phyloP scores from a whole-genome alignment of 2,888 invertebrate genomes.

The Tenthredo amoena region DNA sequence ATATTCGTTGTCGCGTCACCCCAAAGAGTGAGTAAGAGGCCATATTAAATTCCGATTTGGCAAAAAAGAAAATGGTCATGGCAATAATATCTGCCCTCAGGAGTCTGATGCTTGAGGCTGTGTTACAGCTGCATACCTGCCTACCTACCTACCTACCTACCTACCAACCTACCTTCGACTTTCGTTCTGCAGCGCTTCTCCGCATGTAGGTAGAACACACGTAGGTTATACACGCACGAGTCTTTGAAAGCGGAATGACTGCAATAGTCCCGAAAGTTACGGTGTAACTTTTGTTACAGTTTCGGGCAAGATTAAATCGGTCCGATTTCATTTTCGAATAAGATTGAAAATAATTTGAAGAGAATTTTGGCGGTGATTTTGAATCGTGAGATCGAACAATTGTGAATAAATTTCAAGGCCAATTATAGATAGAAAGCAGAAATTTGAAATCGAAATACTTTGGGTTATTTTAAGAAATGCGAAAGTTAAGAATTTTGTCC shows the following conservation, averaged over 20 bases:
- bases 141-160: slow-evolving; percentile 18
- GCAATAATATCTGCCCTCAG: slow-evolving; percentile 43
- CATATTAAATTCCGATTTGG: slow-evolving; percentile 72
- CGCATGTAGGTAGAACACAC: not conserved
- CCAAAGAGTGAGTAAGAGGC: slow-evolving; percentile 27
- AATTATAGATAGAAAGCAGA: not conserved
- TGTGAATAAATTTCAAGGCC: too few species aligned
- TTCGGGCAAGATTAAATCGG: not conserved
- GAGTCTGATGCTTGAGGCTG: slow-evolving; percentile 22
- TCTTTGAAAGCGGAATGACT: not conserved
- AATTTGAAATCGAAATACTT: not conserved
- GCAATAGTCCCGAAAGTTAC: slow-evolving; percentile 17
- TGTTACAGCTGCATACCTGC: slow-evolving; percentile 25
- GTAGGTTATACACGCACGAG: too few species aligned
- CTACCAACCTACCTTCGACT: not conserved
- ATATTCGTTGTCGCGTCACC: slow-evolving; percentile 17
- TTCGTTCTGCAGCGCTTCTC: slow-evolving; percentile 30
- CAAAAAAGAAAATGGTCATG: slow-evolving; percentile 57
- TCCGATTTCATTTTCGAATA: not conserved
- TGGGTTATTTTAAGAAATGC: not conserved
- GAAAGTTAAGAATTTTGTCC: not conserved
- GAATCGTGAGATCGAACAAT: not conserved
- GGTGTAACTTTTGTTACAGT: not conserved
- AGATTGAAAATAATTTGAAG: not conserved
- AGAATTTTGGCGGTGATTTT: not conserved